Evolutionary conservation across 2,888 invertebrate species (phyloP).

Genomic region (Arctia plantaginis): DNA sequence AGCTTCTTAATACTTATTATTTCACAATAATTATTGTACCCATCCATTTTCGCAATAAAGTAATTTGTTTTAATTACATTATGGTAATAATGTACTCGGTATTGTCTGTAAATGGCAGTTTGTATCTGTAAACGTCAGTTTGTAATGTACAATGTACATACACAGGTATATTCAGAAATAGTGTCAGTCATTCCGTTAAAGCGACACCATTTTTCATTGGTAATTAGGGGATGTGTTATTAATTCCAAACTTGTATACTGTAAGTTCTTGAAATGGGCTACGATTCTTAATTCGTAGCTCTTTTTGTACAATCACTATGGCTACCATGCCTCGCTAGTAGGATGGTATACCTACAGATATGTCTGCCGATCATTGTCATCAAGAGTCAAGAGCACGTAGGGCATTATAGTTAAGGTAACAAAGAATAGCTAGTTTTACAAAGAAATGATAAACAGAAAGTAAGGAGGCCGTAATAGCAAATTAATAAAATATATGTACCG

Average conservation of each 20-base stretch:
- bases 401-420: background rate
- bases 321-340: background rate
- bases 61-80: too few species aligned
- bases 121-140: background rate
- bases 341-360: background rate
- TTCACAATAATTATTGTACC: too few species aligned
- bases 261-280: background rate
- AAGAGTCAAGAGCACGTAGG: background rate
- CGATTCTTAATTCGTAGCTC: background rate
- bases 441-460: constrained; percentile 31
- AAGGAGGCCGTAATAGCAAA: constrained; percentile 52
- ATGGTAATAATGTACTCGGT: background rate
- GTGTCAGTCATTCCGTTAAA: background rate
- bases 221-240: background rate
- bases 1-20: too few species aligned
- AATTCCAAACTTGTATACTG: background rate
- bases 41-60: too few species aligned
- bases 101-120: background rate
- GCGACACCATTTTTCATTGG: background rate
- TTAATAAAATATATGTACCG: constrained; percentile 88
- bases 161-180: background rate
- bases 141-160: background rate
- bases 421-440: constrained; percentile 38
- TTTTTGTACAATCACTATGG: background rate
- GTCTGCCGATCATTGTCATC: background rate